phyloP scores from a whole-genome alignment of 2,888 invertebrate species.

The Ormyrus nitidulus region DNA sequence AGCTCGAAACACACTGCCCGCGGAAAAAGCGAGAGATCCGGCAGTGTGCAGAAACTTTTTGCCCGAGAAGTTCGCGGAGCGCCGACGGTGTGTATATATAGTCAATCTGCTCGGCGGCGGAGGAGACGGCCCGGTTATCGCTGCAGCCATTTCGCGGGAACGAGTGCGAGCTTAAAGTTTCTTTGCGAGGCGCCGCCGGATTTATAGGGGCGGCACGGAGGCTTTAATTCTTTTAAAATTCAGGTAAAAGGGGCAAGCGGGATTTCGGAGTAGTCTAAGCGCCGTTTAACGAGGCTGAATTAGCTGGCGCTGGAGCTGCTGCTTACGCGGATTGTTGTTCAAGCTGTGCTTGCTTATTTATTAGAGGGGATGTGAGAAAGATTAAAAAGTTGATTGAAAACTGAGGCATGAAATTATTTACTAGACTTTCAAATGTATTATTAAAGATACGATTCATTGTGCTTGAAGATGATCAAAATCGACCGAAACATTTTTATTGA shows the following conservation, averaged over 20 bases:
- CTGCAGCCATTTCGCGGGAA: constrained; percentile 9
- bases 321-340: neutral
- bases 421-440: no score
- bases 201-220: neutral
- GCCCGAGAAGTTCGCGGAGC: neutral
- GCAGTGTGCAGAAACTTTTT: neutral
- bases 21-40: no score
- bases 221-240: constrained; percentile 25
- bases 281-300: constrained; percentile 18
- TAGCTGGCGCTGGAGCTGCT: neutral
- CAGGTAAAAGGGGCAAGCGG: neutral
- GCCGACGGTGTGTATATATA: no score
- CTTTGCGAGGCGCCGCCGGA: neutral
- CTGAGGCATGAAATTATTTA: no score
- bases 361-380: no score
- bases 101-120: neutral
- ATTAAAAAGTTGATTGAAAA: no score
- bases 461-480: no score
- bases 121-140: neutral
- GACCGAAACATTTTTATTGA: no score
- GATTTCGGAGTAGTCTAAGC: neutral
- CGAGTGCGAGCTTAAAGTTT: neutral
- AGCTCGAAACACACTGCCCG: no score
- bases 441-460: no score
- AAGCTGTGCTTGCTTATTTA: neutral